Percentiles rank a stretch among this genome's conserved stretches.
Conservation (phyloP, 2,888 invertebrate species). For the Sminthurides aquaticus region DNA sequence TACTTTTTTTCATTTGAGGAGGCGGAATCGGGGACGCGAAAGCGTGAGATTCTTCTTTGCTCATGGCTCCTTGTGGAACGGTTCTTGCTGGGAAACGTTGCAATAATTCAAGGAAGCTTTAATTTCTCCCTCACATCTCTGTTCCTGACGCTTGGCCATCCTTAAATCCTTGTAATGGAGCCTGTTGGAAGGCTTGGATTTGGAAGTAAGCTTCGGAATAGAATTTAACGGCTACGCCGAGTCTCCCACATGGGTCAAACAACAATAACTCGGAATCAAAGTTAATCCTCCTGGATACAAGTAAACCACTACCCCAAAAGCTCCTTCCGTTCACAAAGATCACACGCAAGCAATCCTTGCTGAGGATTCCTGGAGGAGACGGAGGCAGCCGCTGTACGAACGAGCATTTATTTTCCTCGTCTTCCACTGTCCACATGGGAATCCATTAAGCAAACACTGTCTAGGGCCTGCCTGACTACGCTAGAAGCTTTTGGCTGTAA, state of each 20-base stretch:
- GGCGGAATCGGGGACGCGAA: no score
- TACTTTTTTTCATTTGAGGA: neutral
- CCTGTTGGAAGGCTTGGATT: neutral
- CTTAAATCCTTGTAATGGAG: neutral
- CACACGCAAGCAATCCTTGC: no score
- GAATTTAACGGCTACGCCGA: neutral
- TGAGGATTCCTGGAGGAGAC: no score
- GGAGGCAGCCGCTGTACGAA: no score
- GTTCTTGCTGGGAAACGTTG: neutral
- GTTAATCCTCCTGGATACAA: constrained; percentile 28
- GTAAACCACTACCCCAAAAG: constrained; percentile 21
- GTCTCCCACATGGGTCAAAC: constrained; percentile 22
- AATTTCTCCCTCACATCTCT: constrained; percentile 3
- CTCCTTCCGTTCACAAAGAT: neutral
- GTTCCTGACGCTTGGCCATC: constrained; percentile 6
- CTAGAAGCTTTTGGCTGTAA: no score
- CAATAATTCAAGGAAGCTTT: neutral
- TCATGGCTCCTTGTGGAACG: neutral
- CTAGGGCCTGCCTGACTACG: no score
- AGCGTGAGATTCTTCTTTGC: no score
- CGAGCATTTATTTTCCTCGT: neutral
- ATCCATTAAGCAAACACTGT: neutral
- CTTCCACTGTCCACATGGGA: neutral
- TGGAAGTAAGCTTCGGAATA: neutral
- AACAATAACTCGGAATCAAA: constrained; percentile 30